A percentile compares a stretch with the other conserved stretches of the same genome.
Conservation (phyloP, 1,140 invertebrate species). For the Cyphomyrmex costatus region DNA sequence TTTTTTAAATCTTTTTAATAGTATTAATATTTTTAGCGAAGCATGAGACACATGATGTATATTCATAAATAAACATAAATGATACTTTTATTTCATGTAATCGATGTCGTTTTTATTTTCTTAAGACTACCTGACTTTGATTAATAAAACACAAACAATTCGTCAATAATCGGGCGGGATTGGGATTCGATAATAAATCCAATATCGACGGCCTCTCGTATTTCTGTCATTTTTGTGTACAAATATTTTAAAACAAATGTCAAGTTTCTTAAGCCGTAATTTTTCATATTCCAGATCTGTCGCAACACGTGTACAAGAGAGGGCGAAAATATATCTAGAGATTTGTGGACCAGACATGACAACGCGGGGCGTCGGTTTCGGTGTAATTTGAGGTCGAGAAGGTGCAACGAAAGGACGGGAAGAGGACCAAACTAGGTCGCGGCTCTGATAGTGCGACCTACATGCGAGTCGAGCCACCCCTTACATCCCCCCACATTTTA, state of each 20-base stretch:
- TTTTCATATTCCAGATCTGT: slow-evolving; percentile 10
- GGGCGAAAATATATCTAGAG: slow-evolving; percentile 62
- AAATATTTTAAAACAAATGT: not conserved
- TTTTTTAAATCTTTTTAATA: not conserved
- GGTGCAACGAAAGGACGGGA: slow-evolving; percentile 18
- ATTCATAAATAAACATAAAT: slow-evolving; percentile 1
- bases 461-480: slow-evolving; percentile 52
- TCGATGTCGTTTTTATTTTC: not conserved
- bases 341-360: slow-evolving; percentile 56
- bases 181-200: slow-evolving; percentile 9
- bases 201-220: not conserved
- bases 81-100: not conserved
- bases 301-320: slow-evolving; percentile 38
- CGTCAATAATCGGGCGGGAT: not conserved
- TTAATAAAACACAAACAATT: slow-evolving; percentile 31
- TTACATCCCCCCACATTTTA: slow-evolving; percentile 21
- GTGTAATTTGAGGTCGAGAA: slow-evolving; percentile 56
- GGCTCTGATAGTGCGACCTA: slow-evolving; percentile 72
- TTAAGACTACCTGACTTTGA: not conserved
- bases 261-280: not conserved
- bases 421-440: slow-evolving; percentile 64
- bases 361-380: slow-evolving; percentile 65
- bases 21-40: not conserved
- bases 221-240: not conserved
- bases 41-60: not conserved